phyloP scores from a whole-genome alignment of 2,797 vertebrate genomes.

The Protosalanx chinensis region DNA sequence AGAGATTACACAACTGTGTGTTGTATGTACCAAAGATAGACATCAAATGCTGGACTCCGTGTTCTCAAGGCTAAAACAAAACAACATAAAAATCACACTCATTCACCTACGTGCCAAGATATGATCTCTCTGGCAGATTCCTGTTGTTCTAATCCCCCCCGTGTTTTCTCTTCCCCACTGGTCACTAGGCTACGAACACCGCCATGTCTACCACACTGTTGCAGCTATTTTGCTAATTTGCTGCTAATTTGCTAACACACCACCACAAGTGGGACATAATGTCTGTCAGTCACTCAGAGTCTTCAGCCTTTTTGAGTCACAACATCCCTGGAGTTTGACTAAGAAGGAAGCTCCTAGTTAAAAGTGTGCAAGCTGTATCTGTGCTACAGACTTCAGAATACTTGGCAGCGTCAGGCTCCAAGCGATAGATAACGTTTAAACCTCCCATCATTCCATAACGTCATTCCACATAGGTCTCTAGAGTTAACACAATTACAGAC shows the following conservation, averaged over 20 bases:
- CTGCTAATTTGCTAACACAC: conserved; percentile 3
- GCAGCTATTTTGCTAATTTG: conserved; percentile 63
- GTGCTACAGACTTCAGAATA: conserved; percentile 57
- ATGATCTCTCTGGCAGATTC: background rate
- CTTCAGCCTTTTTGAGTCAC: conserved; percentile 54
- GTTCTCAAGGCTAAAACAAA: background rate
- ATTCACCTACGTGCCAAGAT: background rate
- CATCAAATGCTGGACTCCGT: background rate
- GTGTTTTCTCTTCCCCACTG: conserved; percentile 47
- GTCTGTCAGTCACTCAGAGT: conserved; percentile 24
- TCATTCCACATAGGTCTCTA: conserved; percentile 45
- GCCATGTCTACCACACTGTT: conserved; percentile 34
- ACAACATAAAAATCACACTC: background rate
- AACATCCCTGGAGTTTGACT: conserved; percentile 57
- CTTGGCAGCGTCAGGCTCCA: conserved; percentile 54
- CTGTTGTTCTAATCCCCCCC: too few relatives aligned
- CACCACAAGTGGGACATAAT: conserved; percentile 62
- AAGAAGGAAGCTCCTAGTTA: conserved; percentile 55
- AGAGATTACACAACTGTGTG: background rate
- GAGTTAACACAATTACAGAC: conserved; percentile 53
- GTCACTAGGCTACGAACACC: too few relatives aligned
- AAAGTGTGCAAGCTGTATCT: conserved; percentile 26
- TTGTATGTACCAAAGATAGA: background rate
- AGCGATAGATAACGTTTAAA: conserved; percentile 15
- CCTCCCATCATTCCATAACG: conserved; percentile 57